Evolutionary conservation across 2,888 invertebrate genomes (phyloP), one percentile per base, ranked within the genome.

Genomic region (Amblyteles armatorius): DNA sequence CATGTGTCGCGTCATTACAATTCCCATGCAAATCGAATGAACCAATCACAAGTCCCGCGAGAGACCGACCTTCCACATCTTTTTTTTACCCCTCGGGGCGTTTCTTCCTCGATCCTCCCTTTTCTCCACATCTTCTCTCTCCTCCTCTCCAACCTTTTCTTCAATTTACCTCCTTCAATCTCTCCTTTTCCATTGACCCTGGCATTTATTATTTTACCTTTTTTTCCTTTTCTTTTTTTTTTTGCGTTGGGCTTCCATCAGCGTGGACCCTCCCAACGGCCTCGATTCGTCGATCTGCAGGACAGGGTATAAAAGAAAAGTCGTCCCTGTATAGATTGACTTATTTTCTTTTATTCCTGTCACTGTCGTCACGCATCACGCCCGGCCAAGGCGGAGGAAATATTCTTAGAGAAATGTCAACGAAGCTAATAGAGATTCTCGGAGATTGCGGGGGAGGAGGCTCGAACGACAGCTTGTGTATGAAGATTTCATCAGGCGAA

Each of bases 1-100:
- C 89, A 88, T 88, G 87, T 89, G 89, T 88, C 88, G 88, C 87
- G 86, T 88, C 88, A 89, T 89, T 89, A 89, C 88, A 88, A 89
- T 89, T 89, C 87, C 88, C 79, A 89, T 89, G 89, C 89, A 89
- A 89, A 89, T 89, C 88, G 86, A 89, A 88, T 88, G 89, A 87
- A 89, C 89, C 89, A 89, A 89, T 89, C 89, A 89, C 87, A 86
- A 88, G 88, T 86, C 85, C 82, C 78, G 72, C 76, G 86, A 81
- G 81, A 80, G 67, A 82, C 73, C 82, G 72, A 83, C 83, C 85
- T 65, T 69, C 69, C 52, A 82, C 82, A 73, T 82, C 69, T 67
- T 73, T 65, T 69, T 79, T 36, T 44, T 44, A 3, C 44, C 65
- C 44, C 83, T 57, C 76, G 3, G 26, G 67, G 48, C 67, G 50